Evolutionary conservation across 2,888 invertebrate species (phyloP).

Genomic region (Lysandra bellargus): DNA sequence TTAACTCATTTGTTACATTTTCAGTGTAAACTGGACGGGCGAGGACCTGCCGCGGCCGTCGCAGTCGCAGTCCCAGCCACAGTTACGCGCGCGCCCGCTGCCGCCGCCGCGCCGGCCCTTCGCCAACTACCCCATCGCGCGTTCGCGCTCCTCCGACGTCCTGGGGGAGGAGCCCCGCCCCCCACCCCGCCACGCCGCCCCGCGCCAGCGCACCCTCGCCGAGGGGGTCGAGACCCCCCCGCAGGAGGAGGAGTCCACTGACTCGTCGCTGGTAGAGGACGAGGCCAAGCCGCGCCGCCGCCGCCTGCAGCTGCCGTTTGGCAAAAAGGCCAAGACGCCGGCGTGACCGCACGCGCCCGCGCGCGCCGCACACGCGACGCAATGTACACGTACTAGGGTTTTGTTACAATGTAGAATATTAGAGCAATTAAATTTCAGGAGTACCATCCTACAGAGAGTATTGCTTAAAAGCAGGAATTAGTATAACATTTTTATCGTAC

Average conservation of each 20-base stretch:
- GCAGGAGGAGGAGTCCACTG: constrained; percentile 86
- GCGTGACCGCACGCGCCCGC: constrained; percentile 58
- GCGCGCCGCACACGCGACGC: constrained; percentile 36
- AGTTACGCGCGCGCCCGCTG: constrained; percentile 49
- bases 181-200: constrained; percentile 53
- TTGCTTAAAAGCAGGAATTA: background rate
- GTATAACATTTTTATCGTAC: background rate
- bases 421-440: background rate
- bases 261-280: constrained; percentile 85
- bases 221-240: constrained; percentile 55
- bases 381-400: constrained; percentile 46
- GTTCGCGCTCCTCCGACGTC: constrained; percentile 60
- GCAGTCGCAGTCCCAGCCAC: constrained; percentile 65
- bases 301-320: constrained; percentile 83
- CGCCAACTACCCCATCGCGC: constrained; percentile 50
- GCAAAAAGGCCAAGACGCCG: constrained; percentile 80
- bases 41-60: constrained; percentile 64
- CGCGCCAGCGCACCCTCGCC: constrained; percentile 42
- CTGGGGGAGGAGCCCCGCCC: constrained; percentile 53
- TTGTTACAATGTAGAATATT: constrained; percentile 1
- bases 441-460: background rate
- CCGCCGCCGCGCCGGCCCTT: constrained; percentile 45
- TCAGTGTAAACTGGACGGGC: constrained; percentile 72
- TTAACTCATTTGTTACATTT: background rate
- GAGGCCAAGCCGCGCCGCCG: constrained; percentile 81